A percentile compares a stretch with the other conserved stretches of the same genome.
Evolutionary conservation across 2,888 invertebrate genomes (phyloP).

Genomic region (Agapostemon virescens): DNA sequence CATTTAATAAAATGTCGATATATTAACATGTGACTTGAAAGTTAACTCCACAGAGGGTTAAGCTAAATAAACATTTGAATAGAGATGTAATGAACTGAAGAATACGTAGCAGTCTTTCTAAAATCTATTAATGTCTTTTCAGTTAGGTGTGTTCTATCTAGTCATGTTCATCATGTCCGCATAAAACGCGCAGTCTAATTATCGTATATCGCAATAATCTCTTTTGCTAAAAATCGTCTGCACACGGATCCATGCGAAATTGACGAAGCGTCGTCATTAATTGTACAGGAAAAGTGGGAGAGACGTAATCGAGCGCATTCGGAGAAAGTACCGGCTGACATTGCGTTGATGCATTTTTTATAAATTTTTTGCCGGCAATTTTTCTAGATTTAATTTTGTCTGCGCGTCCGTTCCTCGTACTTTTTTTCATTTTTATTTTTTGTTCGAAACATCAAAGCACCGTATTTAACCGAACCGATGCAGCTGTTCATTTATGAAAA

Average conservation of each 20-base stretch:
- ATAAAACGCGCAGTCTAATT: background rate
- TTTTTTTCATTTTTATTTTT: background rate
- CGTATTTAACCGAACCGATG: constrained; percentile 43
- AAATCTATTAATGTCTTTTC: too few species aligned
- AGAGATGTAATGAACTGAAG: too few species aligned
- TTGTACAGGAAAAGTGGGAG: background rate
- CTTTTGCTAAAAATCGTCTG: background rate
- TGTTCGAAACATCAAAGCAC: constrained; percentile 13
- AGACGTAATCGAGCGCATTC: background rate
- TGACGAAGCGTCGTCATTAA: background rate
- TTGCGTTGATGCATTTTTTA: background rate
- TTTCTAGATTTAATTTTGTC: background rate
- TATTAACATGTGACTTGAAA: too few species aligned
- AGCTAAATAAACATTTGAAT: too few species aligned
- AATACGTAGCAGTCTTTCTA: too few species aligned
- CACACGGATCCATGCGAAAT: background rate
- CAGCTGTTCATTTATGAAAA: constrained; percentile 50
- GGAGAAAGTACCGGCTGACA: background rate
- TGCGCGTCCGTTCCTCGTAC: background rate
- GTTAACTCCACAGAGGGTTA: too few species aligned
- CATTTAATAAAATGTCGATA: too few species aligned
- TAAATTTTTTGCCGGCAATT: background rate
- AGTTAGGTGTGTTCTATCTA: too few species aligned
- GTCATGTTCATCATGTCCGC: too few species aligned
- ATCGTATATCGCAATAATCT: background rate